phyloP scores from a whole-genome alignment of 2,888 invertebrate species.

The Dasysyrphus tricinctus region DNA sequence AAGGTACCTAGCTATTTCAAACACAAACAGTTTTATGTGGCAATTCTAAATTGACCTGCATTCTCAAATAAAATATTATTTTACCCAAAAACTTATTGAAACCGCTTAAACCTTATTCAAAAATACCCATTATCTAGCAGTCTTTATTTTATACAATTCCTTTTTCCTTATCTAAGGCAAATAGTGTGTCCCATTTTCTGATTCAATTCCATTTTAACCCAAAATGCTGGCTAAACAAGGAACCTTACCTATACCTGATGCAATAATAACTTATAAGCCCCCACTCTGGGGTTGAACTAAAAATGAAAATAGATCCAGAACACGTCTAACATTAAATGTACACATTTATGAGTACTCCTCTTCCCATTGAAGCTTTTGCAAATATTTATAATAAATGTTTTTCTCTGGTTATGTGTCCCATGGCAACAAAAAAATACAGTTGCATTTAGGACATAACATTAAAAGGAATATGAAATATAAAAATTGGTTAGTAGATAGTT shows the following conservation, averaged over 20 bases:
- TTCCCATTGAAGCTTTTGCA: slow-evolving; percentile 20
- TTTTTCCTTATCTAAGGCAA: background rate
- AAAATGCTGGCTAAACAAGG: background rate
- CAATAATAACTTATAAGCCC: slow-evolving; percentile 7
- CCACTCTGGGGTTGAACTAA: slow-evolving; percentile 6
- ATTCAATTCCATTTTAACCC: slow-evolving; percentile 27
- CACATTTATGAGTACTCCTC: too few species aligned
- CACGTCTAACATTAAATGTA: background rate
- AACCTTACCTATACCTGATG: slow-evolving; percentile 17
- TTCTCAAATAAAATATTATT: too few species aligned
- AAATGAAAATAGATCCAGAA: slow-evolving; percentile 30
- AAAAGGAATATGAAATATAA: slow-evolving; percentile 1
- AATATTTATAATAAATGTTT: slow-evolving; percentile 49
- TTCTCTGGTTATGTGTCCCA: background rate
- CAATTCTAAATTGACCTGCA: too few species aligned
- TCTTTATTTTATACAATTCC: background rate
- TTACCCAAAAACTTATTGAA: background rate
- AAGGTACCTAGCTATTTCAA: too few species aligned
- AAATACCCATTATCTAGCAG: background rate
- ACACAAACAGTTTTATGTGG: too few species aligned
- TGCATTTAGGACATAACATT: slow-evolving; percentile 4
- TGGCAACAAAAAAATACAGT: background rate
- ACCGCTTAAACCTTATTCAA: background rate
- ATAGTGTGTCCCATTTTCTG: slow-evolving; percentile 34
- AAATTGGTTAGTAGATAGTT: background rate